These are phyloP conservation scores for Natator depressus DNA, from an alignment of 2,113 vertebrate genomes.

Conservation along the genomic window DNA sequence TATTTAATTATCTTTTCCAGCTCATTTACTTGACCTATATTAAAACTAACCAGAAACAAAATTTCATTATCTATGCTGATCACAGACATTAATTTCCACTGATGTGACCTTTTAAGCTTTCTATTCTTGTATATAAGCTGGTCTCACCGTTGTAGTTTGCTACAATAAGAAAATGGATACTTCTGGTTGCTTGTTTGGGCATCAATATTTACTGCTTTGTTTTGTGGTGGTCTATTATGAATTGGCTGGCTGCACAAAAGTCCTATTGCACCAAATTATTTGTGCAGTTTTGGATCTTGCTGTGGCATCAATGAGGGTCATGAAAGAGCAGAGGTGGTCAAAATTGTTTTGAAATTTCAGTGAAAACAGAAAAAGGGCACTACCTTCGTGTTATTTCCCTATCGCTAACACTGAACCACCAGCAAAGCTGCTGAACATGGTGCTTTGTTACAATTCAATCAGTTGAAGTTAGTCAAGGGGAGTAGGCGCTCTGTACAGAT, in stretches of 20 bases:
- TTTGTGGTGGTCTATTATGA: background rate
- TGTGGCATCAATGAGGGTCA: background rate
- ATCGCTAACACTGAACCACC: background rate
- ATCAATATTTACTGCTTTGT: background rate
- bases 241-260: background rate
- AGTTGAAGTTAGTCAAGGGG: background rate
- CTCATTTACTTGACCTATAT: constrained; percentile 43
- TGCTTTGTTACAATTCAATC: background rate
- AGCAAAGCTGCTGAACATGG: background rate
- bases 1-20: constrained; percentile 48
- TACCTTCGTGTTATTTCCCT: background rate
- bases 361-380: background rate
- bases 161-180: background rate
- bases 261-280: background rate
- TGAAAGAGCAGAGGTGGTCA: background rate
- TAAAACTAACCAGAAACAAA: constrained; percentile 35
- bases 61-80: constrained; percentile 5
- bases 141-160: background rate
- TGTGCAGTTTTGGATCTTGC: background rate
- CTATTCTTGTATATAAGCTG: background rate
- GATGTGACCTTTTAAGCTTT: background rate
- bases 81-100: constrained; percentile 16
- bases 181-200: background rate
- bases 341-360: background rate
- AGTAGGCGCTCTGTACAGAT: background rate